A percentile compares a stretch with the other conserved stretches of the same genome.
These are phyloP conservation scores for Okamejei kenojei DNA, from an alignment of 2,797 vertebrate genomes.

Conservation along the genomic window DNA sequence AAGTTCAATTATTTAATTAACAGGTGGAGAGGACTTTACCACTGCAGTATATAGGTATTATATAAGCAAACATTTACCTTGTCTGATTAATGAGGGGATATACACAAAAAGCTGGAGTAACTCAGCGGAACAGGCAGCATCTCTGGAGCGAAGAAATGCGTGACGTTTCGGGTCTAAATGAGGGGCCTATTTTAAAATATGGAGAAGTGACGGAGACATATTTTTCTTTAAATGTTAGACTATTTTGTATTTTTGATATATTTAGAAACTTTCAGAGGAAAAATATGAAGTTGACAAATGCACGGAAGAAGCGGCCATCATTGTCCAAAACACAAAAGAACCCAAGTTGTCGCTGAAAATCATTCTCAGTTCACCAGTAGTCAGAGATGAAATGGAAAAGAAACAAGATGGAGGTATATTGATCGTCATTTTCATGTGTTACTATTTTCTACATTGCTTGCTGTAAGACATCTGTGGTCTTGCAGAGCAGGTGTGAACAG, in stretches of 20 bases:
- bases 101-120: no score
- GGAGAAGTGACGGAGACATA: not conserved
- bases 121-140: no score
- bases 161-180: no score
- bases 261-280: constrained; percentile 92
- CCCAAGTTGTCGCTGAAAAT: constrained; percentile 89
- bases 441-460: constrained; percentile 40
- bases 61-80: not conserved
- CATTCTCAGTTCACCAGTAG: constrained; percentile 84
- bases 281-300: constrained; percentile 82
- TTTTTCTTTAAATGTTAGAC: constrained; percentile 42
- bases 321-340: constrained; percentile 78
- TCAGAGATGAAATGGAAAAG: constrained; percentile 81
- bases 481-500: constrained; percentile 30
- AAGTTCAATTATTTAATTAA: not conserved
- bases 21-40: not conserved
- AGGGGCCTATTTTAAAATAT: not conserved
- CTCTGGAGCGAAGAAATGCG: no score
- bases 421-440: constrained; percentile 41
- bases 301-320: constrained; percentile 79
- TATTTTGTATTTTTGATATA: constrained; percentile 52
- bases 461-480: constrained; percentile 35
- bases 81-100: no score
- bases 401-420: constrained; percentile 67
- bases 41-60: not conserved